A percentile compares a stretch with the other conserved stretches of the same genome.
Evolutionary conservation across 2,113 vertebrate genomes (phyloP).

Genomic region (Corvus cornix): DNA sequence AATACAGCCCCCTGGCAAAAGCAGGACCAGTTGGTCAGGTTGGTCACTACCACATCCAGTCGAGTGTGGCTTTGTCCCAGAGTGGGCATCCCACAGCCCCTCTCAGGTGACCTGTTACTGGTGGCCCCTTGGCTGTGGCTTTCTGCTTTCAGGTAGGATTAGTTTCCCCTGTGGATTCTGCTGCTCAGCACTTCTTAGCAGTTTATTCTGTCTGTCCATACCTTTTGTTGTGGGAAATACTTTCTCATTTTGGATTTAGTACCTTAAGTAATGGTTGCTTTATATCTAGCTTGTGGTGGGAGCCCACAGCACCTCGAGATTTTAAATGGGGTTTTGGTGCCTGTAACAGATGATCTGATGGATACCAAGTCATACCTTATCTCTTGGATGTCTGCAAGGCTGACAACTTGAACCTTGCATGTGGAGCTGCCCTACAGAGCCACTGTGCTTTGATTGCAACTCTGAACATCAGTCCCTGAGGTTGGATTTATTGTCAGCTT

Average conservation of each 20-base stretch:
- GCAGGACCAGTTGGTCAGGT: neutral
- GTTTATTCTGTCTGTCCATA: neutral
- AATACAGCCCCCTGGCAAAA: neutral
- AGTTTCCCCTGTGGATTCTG: neutral
- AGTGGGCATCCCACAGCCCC: neutral
- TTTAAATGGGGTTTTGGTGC: neutral
- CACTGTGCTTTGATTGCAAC: rapidly evolving
- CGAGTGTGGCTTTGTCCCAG: neutral
- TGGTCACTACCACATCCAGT: neutral
- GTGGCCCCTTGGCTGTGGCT: neutral
- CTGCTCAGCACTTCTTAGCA: rapidly evolving
- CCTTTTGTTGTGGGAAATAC: neutral
- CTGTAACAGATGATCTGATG: neutral
- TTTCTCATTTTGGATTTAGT: neutral
- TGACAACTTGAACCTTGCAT: neutral
- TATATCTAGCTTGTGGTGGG: neutral
- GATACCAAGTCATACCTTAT: neutral
- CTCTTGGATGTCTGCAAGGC: neutral
- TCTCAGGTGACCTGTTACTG: neutral
- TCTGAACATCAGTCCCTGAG: neutral
- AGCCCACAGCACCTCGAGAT: neutral
- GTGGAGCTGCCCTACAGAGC: neutral
- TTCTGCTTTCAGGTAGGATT: neutral
- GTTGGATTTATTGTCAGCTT: neutral
- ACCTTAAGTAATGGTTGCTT: neutral